Conservation (phyloP, 2,113 vertebrate species). For the Mesocricetus auratus region DNA sequence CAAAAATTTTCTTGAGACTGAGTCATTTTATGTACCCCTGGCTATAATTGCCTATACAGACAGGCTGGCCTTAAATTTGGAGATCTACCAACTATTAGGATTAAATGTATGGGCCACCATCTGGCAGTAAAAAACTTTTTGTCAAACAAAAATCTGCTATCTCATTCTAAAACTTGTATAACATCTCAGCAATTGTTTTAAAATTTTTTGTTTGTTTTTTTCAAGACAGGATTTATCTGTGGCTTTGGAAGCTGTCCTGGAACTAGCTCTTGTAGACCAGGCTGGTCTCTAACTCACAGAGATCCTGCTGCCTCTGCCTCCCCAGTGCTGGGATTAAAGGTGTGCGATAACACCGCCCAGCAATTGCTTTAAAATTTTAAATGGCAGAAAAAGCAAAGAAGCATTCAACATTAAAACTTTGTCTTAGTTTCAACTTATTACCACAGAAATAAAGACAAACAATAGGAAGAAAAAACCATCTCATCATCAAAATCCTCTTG, state of each 20-base stretch:
- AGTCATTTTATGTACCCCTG: too few species aligned
- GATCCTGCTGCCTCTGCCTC: too few species aligned
- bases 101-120: neutral
- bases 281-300: too few species aligned
- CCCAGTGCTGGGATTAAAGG: too few species aligned
- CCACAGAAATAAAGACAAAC: neutral
- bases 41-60: too few species aligned
- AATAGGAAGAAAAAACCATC: neutral
- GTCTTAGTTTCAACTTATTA: slow-evolving; percentile 59
- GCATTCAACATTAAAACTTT: slow-evolving; percentile 38
- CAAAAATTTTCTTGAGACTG: too few species aligned
- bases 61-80: neutral
- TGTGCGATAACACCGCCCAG: too few species aligned
- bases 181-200: neutral
- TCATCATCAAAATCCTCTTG: neutral
- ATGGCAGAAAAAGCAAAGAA: slow-evolving; percentile 5
- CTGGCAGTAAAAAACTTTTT: slow-evolving; percentile 23
- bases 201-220: too few species aligned
- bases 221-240: too few species aligned
- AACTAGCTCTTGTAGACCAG: too few species aligned
- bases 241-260: too few species aligned
- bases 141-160: slow-evolving; percentile 47
- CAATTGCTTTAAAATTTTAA: slow-evolving; percentile 28
- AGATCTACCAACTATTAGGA: neutral
- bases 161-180: neutral